Conservation (phyloP, 2,888 invertebrate genomes). For the Rosalia funebris region DNA sequence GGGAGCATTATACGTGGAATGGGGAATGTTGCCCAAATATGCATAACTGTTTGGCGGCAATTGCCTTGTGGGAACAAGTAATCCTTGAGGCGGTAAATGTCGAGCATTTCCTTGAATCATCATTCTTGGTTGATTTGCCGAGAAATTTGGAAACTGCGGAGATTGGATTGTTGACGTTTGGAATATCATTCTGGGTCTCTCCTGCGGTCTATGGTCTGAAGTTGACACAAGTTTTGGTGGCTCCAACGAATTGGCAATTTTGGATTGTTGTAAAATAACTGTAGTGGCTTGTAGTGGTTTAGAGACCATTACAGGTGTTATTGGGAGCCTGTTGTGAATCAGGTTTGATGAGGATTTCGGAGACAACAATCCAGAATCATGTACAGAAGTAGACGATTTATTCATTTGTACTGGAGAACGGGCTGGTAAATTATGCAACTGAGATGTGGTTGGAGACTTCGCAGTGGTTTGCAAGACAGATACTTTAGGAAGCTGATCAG, state of each 20-base stretch:
- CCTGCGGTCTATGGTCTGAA: conserved; percentile 50
- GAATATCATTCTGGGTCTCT: conserved; percentile 63
- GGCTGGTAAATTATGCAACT: conserved; percentile 53
- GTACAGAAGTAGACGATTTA: conserved; percentile 37
- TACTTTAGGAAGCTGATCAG: conserved; percentile 38
- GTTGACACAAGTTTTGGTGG: conserved; percentile 54
- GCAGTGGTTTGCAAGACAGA: conserved; percentile 31
- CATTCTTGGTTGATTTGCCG: conserved; percentile 49
- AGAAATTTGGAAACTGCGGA: conserved; percentile 46
- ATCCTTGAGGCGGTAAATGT: conserved; percentile 48
- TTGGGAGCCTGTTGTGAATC: conserved; percentile 68
- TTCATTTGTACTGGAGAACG: conserved; percentile 49
- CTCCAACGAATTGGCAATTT: conserved; percentile 55
- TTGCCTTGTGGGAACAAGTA: conserved; percentile 51
- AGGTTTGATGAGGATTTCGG: conserved; percentile 41
- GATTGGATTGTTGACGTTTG: conserved; percentile 46
- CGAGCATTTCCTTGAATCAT: conserved; percentile 49
- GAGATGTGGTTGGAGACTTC: conserved; percentile 41
- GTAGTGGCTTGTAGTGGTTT: conserved; percentile 69
- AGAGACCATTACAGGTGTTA: conserved; percentile 69
- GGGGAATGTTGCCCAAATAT: conserved; percentile 39
- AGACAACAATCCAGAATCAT: conserved; percentile 38
- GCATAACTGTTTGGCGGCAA: conserved; percentile 42
- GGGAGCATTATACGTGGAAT: conserved; percentile 34
- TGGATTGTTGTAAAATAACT: conserved; percentile 60